These are phyloP conservation scores for Scopus umbretta DNA, from an alignment of 2,113 vertebrate species.

Conservation along the genomic window DNA sequence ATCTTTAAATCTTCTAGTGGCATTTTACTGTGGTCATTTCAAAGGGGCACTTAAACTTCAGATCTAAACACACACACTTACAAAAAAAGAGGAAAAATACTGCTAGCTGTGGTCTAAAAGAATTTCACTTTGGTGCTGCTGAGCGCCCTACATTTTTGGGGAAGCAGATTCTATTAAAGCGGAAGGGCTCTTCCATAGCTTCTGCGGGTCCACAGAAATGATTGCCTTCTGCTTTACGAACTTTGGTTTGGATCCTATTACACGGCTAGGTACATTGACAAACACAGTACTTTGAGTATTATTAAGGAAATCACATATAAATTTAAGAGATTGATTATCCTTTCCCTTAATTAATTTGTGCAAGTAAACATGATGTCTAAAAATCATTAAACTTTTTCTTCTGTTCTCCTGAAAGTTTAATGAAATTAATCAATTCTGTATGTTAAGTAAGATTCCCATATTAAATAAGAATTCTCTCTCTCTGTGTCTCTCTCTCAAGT, in stretches of 20 bases:
- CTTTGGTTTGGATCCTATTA: not conserved
- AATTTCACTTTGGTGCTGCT: not conserved
- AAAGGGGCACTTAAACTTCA: not conserved
- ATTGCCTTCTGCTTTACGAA: not conserved
- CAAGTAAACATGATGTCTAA: not conserved
- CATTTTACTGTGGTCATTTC: not conserved
- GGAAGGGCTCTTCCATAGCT: not conserved
- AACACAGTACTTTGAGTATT: not conserved
- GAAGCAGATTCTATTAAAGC: not conserved
- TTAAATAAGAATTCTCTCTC: not conserved
- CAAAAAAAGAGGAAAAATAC: not conserved
- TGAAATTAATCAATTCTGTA: not conserved
- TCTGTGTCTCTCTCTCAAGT: slow-evolving; percentile 70
- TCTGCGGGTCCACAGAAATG: not conserved
- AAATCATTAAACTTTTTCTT: not conserved
- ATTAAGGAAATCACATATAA: not conserved
- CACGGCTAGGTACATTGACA: not conserved
- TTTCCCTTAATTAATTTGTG: not conserved
- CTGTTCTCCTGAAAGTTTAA: not conserved
- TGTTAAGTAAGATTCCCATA: not conserved
- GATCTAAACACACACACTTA: not conserved
- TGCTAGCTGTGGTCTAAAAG: not conserved
- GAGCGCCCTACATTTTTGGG: not conserved
- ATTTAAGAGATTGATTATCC: not conserved
- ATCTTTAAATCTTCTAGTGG: not conserved